These are phyloP conservation scores for Napeogenes inachia DNA, from an alignment of 2,888 invertebrate species.

Conservation along the genomic window DNA sequence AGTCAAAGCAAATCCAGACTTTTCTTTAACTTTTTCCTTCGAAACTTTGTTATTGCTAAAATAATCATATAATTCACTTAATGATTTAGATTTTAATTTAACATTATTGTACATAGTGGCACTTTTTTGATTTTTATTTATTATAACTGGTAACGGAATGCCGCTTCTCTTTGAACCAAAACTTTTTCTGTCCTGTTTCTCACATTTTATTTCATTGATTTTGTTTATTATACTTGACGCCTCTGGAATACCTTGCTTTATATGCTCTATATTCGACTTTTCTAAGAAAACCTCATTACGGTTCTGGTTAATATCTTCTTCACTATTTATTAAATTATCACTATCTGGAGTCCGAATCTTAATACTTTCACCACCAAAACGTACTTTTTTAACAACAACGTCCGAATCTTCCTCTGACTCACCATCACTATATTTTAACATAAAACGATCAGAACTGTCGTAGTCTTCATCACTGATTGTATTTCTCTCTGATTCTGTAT, in stretches of 20 bases:
- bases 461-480: conserved; percentile 67
- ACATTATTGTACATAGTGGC: conserved; percentile 49
- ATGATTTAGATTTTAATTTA: conserved; percentile 69
- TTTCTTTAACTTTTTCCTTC: conserved; percentile 44
- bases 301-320: conserved; percentile 63
- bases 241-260: conserved; percentile 35
- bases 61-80: conserved; percentile 70
- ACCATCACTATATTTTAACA: conserved; percentile 79
- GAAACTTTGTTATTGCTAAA: conserved; percentile 63
- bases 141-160: conserved; percentile 65
- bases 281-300: conserved; percentile 20
- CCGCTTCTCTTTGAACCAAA: conserved; percentile 56
- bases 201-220: conserved; percentile 58
- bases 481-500: conserved; percentile 65
- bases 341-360: conserved; percentile 92
- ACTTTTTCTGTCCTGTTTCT: conserved; percentile 47
- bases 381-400: conserved; percentile 81
- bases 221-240: conserved; percentile 48
- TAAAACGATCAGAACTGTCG: conserved; percentile 66
- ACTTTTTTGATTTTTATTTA: conserved; percentile 45
- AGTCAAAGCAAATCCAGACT: conserved; percentile 57
- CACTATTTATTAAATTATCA: conserved; percentile 81
- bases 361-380: conserved; percentile 91
- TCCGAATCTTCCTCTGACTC: conserved; percentile 79
- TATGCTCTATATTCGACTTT: conserved; percentile 27